Conservation (phyloP, 2,113 vertebrate genomes). For the Cephalopholis sonnerati region DNA sequence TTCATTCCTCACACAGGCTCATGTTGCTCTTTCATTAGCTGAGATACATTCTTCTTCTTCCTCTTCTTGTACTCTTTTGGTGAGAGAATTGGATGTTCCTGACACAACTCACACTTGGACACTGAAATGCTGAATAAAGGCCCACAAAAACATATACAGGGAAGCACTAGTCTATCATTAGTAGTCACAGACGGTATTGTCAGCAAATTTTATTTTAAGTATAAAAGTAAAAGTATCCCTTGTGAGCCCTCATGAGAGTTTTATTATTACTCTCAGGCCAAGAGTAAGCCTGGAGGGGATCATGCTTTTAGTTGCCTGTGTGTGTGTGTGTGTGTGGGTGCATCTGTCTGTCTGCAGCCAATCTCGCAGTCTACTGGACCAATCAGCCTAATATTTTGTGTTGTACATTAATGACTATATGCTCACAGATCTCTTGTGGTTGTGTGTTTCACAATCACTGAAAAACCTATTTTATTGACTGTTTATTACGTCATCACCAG, state of each 20-base stretch:
- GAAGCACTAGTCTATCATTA: not conserved
- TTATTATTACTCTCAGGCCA: too few relatives aligned
- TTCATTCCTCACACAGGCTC: constrained; percentile 23
- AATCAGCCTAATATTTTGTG: too few relatives aligned
- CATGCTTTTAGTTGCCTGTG: too few relatives aligned
- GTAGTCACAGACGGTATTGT: not conserved
- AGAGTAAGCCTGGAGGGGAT: too few relatives aligned
- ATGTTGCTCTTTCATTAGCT: constrained; percentile 70
- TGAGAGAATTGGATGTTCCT: not conserved
- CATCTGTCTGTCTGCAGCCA: too few relatives aligned
- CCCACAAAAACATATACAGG: constrained; percentile 9
- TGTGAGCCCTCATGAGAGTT: not conserved
- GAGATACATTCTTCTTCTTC: constrained; percentile 21
- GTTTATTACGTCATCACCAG: too few relatives aligned
- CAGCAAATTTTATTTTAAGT: not conserved
- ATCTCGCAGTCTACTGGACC: too few relatives aligned
- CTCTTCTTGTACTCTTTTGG: not conserved
- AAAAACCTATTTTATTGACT: too few relatives aligned
- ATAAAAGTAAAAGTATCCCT: not conserved
- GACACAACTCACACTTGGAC: constrained; percentile 15
- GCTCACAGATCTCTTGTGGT: too few relatives aligned
- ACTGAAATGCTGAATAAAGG: not conserved
- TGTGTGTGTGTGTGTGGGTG: too few relatives aligned
- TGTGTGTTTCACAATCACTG: too few relatives aligned
- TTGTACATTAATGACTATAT: too few relatives aligned